These are phyloP conservation scores for Sinocyclocheilus anshuiensis DNA, from an alignment of 2,113 vertebrate genomes.

Conservation along the genomic window DNA sequence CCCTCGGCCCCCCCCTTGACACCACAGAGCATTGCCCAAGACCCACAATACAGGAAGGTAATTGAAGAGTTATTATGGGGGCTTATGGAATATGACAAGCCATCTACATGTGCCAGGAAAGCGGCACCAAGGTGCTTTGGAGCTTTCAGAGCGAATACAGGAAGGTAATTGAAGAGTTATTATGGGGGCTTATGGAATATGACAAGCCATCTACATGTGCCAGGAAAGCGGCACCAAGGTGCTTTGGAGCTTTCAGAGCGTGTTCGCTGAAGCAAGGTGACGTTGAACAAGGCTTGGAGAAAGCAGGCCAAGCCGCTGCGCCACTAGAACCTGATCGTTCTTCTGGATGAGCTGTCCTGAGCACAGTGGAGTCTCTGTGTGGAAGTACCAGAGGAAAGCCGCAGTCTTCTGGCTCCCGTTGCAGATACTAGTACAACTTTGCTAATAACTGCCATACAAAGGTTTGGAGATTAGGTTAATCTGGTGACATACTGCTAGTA, in stretches of 20 bases:
- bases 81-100: constrained; percentile 29
- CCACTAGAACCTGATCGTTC: constrained; percentile 53
- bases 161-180: constrained; percentile 49
- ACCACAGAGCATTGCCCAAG: constrained; percentile 22
- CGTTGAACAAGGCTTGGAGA: constrained; percentile 48
- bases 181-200: constrained; percentile 18
- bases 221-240: constrained; percentile 41
- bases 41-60: constrained; percentile 25
- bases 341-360: constrained; percentile 38
- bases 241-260: constrained; percentile 22
- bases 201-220: constrained; percentile 22
- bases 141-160: constrained; percentile 22
- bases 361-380: constrained; percentile 47
- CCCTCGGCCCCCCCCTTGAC: constrained; percentile 12
- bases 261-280: constrained; percentile 43
- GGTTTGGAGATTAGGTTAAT: neutral
- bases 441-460: neutral
- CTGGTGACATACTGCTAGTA: neutral
- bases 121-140: constrained; percentile 27
- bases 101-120: constrained; percentile 37
- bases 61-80: constrained; percentile 43
- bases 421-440: neutral
- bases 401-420: constrained; percentile 33
- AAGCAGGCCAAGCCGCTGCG: constrained; percentile 38
- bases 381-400: constrained; percentile 49